Evolutionary conservation across 2,797 vertebrate genomes (phyloP).

Genomic region (Enteromius anoplus): DNA sequence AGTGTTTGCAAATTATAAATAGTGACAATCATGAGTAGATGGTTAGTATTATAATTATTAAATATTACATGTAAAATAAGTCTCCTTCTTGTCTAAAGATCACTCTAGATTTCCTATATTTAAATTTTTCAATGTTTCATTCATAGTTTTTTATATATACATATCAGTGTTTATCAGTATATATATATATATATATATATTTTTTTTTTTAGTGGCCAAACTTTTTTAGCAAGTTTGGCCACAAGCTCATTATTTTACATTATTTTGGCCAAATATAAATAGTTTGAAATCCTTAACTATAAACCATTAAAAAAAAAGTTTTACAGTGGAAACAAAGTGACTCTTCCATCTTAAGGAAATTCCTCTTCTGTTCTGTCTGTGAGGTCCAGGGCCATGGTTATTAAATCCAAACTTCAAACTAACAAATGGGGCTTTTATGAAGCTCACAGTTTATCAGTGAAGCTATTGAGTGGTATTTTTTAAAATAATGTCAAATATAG

Average conservation of each 20-base stretch:
- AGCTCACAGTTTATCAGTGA: slow-evolving; percentile 34
- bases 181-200: too few species aligned
- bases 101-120: neutral
- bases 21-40: neutral
- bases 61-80: neutral
- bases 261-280: neutral
- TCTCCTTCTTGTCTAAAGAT: neutral
- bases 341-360: neutral
- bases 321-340: slow-evolving; percentile 7
- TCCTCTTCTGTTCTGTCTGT: slow-evolving; percentile 22
- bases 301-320: neutral
- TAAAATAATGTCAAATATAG: slow-evolving; percentile 31
- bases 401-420: slow-evolving; percentile 28
- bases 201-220: too few species aligned
- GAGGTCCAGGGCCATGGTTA: slow-evolving; percentile 27
- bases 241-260: neutral
- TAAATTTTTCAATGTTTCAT: neutral
- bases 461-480: slow-evolving; percentile 16
- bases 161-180: too few species aligned
- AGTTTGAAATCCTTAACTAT: neutral
- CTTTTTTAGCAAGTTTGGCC: neutral
- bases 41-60: neutral
- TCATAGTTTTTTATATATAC: neutral
- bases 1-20: neutral
- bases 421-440: slow-evolving; percentile 27